These are phyloP conservation scores for Ceyx erithaca DNA, from an alignment of 2,797 vertebrate species.

Conservation along the genomic window DNA sequence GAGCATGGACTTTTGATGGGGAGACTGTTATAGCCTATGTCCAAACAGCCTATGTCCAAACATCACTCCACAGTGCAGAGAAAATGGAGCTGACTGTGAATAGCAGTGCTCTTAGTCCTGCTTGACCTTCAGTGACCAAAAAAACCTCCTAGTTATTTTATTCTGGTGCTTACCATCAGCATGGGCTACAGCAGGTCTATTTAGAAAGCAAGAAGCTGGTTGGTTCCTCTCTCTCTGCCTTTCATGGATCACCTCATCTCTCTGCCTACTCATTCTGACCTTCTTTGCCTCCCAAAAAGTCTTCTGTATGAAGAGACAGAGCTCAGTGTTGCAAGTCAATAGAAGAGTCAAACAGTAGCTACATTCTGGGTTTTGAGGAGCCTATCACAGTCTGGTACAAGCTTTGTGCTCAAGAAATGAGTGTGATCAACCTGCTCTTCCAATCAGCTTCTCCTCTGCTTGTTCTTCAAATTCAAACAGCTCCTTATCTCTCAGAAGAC, in stretches of 20 bases:
- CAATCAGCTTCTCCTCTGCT: neutral
- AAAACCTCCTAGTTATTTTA: neutral
- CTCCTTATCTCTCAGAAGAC: neutral
- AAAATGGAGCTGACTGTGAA: neutral
- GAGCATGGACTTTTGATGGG: neutral
- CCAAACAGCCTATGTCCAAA: neutral
- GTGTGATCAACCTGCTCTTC: neutral
- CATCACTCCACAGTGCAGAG: neutral
- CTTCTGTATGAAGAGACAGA: neutral
- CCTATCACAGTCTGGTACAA: neutral
- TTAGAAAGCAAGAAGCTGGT: neutral
- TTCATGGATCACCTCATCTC: no score
- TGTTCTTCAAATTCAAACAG: neutral
- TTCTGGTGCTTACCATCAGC: neutral
- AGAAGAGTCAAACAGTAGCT: neutral
- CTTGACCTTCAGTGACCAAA: neutral
- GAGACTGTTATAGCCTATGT: neutral
- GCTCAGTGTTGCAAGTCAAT: neutral
- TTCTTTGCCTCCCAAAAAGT: neutral
- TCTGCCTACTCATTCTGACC: neutral
- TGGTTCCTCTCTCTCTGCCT: neutral
- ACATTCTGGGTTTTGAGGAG: neutral
- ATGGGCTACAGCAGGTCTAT: fast-evolving
- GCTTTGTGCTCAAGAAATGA: neutral
- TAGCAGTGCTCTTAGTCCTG: neutral